Evolutionary conservation across 2,888 invertebrate genomes (phyloP).

Genomic region (Lucinisca nassula): DNA sequence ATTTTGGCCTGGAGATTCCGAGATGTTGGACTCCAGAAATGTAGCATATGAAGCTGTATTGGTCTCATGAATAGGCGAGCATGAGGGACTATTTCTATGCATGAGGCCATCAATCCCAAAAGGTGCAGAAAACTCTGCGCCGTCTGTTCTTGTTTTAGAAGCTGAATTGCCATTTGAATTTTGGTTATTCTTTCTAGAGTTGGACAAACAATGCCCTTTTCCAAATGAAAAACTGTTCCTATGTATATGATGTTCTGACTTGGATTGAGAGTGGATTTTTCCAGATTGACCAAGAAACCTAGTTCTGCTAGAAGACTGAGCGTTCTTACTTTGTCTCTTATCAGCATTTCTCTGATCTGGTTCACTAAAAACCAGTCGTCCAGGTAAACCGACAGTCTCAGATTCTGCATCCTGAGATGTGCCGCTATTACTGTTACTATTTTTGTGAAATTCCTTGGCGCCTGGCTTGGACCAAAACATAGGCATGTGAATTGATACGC

Average conservation of each 20-base stretch:
- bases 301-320: constrained; percentile 33
- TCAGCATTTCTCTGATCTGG: not conserved
- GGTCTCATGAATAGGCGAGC: constrained; percentile 41
- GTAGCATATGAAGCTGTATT: constrained; percentile 6
- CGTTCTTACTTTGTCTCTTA: constrained; percentile 29
- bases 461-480: constrained; percentile 21
- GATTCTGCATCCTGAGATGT: constrained; percentile 13
- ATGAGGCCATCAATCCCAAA: constrained; percentile 34
- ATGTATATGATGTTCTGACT: constrained; percentile 18
- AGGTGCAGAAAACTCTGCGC: constrained; percentile 34
- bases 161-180: not conserved
- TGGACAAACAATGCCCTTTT: constrained; percentile 13
- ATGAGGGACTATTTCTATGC: constrained; percentile 39
- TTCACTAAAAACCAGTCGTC: constrained; percentile 60
- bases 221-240: constrained; percentile 10
- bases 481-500: constrained; percentile 27
- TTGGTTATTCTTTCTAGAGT: constrained; percentile 2
- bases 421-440: constrained; percentile 48
- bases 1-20: not conserved
- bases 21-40: constrained; percentile 29
- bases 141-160: not conserved
- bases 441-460: not conserved
- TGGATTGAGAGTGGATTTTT: constrained; percentile 5
- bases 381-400: constrained; percentile 50
- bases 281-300: constrained; percentile 55